Conservation (phyloP, 1,140 invertebrate genomes). For the Ridgeia piscesae region DNA sequence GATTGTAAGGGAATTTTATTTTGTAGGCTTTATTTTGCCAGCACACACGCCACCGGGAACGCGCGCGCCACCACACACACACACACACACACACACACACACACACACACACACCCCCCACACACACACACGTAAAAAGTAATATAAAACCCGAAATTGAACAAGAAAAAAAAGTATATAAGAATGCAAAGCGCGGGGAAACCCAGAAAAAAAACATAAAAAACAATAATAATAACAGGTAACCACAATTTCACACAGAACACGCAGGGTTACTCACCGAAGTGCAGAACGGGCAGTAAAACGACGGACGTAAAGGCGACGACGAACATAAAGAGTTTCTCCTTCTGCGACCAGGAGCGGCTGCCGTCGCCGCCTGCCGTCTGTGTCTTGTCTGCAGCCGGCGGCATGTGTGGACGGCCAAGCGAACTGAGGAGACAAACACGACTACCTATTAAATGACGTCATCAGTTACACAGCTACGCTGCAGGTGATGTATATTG, state of each 20-base stretch:
- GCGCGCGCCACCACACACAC: too few relatives aligned
- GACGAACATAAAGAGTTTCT: conserved; percentile 15
- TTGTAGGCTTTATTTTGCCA: too few relatives aligned
- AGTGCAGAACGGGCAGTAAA: conserved; percentile 3
- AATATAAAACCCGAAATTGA: too few relatives aligned
- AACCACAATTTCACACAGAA: not conserved
- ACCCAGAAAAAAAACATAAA: too few relatives aligned
- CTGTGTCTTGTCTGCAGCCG: not conserved
- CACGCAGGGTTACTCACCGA: conserved; percentile 11
- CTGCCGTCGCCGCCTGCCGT: not conserved
- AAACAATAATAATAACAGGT: not conserved
- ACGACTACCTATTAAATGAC: not conserved
- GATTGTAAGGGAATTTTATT: too few relatives aligned
- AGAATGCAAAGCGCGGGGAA: too few relatives aligned
- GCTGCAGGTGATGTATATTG: too few relatives aligned
- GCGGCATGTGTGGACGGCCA: not conserved
- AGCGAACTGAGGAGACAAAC: not conserved
- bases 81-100: too few relatives aligned
- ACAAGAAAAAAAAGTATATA: too few relatives aligned
- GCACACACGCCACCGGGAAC: too few relatives aligned
- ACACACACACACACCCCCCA: too few relatives aligned
- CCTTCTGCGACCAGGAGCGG: not conserved
- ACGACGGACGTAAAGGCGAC: not conserved
- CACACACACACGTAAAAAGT: too few relatives aligned
- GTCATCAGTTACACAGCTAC: not conserved